Conservation (phyloP, 2,797 vertebrate species). For the Scyliorhinus canicula region DNA sequence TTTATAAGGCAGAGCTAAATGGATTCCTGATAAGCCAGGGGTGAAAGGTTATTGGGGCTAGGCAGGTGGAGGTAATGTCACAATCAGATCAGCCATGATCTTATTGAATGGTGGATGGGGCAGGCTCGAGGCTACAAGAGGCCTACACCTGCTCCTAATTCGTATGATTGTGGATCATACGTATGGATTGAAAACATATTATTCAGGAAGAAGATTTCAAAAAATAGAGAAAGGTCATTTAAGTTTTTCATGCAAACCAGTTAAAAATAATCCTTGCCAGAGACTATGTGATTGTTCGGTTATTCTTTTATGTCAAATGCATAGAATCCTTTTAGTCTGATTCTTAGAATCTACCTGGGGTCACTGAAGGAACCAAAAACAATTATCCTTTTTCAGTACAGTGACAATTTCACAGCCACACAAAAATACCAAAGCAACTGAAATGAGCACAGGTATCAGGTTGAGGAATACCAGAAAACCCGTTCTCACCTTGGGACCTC, state of each 20-base stretch:
- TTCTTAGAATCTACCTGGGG: neutral
- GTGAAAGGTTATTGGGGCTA: too few species aligned
- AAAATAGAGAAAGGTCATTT: neutral
- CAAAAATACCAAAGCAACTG: neutral
- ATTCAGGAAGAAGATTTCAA: neutral
- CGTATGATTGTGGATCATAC: too few species aligned
- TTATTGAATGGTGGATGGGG: too few species aligned
- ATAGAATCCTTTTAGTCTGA: neutral
- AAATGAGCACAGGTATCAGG: too few species aligned
- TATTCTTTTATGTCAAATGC: neutral
- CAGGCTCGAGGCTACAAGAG: too few species aligned
- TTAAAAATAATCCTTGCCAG: neutral
- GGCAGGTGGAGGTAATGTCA: too few species aligned
- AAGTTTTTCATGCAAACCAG: neutral
- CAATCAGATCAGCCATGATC: too few species aligned
- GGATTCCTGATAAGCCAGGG: too few species aligned
- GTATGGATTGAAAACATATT: neutral
- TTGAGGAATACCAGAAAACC: neutral
- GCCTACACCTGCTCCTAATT: too few species aligned
- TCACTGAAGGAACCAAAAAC: neutral
- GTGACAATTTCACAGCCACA: neutral
- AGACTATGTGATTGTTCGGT: neutral
- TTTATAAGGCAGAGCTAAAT: too few species aligned
- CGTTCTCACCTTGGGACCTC: constrained; percentile 55
- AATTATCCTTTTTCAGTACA: neutral